These are phyloP conservation scores for Habrosyne pyritoides DNA, from an alignment of 2,888 invertebrate species.

Conservation along the genomic window DNA sequence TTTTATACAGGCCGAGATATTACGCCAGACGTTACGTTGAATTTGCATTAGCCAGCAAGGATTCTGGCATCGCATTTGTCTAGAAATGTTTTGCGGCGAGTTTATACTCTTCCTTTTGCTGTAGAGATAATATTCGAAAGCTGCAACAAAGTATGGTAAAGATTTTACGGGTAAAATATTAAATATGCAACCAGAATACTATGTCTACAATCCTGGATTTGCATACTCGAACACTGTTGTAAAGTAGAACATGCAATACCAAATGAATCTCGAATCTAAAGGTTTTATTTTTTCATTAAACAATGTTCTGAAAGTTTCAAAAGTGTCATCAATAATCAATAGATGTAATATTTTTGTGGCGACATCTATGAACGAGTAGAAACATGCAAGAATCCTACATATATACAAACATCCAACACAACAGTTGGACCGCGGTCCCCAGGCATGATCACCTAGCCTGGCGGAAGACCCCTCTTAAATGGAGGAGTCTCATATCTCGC, in stretches of 20 bases:
- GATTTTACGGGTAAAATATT: constrained; percentile 28
- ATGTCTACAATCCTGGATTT: not conserved
- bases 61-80: constrained; percentile 28
- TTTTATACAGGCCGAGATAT: constrained; percentile 22
- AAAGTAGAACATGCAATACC: not conserved
- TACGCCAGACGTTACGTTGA: constrained; percentile 28
- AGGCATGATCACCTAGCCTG: too few relatives aligned
- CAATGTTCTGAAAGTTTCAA: too few relatives aligned
- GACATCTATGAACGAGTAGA: too few relatives aligned
- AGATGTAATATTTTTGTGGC: too few relatives aligned
- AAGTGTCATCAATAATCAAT: too few relatives aligned
- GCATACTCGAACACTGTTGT: not conserved
- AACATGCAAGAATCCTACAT: too few relatives aligned
- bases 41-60: constrained; percentile 29
- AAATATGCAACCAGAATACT: constrained; percentile 16
- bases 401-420: too few relatives aligned
- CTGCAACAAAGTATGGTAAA: constrained; percentile 17
- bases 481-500: too few relatives aligned
- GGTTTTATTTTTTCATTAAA: too few relatives aligned
- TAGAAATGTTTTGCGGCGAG: constrained; percentile 21
- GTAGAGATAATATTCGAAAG: constrained; percentile 12
- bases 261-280: not conserved
- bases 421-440: too few relatives aligned
- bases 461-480: too few relatives aligned
- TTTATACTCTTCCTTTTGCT: constrained; percentile 18